Percentiles rank a stretch among this genome's conserved stretches.
These are phyloP conservation scores for Cyrtorhinus lividipennis DNA, from an alignment of 1,140 invertebrate genomes.

Conservation along the genomic window DNA sequence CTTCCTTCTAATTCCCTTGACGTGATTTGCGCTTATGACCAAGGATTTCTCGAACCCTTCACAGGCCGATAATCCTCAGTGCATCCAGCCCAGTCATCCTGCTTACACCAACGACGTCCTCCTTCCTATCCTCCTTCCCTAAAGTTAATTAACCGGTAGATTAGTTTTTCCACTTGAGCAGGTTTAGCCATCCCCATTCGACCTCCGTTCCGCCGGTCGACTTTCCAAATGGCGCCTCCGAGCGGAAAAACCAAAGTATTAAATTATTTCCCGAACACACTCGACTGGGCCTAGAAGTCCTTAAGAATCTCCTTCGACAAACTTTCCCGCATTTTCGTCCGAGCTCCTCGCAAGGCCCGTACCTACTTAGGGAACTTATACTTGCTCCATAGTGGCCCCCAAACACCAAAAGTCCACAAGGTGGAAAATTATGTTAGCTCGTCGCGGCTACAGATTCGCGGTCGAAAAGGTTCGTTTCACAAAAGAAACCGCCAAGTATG, in stretches of 20 bases:
- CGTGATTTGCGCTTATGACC: no score
- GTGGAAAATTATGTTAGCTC: no score
- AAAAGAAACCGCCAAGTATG: no score
- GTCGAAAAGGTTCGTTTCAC: no score
- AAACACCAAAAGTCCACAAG: no score
- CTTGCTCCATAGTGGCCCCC: no score
- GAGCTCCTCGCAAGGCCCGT: not conserved
- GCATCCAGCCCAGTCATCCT: not conserved
- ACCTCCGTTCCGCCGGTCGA: not conserved
- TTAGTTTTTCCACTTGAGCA: constrained; percentile 3
- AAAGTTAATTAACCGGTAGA: constrained; percentile 6
- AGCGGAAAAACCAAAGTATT: not conserved
- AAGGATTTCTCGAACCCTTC: no score
- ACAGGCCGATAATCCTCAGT: no score
- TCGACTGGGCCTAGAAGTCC: not conserved
- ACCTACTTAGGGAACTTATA: not conserved
- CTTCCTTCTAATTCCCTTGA: no score
- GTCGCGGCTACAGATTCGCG: no score
- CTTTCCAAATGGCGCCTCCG: not conserved
- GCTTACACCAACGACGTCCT: not conserved
- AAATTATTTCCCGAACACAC: constrained; percentile 2
- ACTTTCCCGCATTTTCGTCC: not conserved
- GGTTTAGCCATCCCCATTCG: not conserved
- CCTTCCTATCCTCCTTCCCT: not conserved
- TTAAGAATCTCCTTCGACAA: not conserved